Evolutionary conservation across 2,888 invertebrate genomes (phyloP), one percentile per base, ranked within the genome.

Genomic region (Drosophila yooni): DNA sequence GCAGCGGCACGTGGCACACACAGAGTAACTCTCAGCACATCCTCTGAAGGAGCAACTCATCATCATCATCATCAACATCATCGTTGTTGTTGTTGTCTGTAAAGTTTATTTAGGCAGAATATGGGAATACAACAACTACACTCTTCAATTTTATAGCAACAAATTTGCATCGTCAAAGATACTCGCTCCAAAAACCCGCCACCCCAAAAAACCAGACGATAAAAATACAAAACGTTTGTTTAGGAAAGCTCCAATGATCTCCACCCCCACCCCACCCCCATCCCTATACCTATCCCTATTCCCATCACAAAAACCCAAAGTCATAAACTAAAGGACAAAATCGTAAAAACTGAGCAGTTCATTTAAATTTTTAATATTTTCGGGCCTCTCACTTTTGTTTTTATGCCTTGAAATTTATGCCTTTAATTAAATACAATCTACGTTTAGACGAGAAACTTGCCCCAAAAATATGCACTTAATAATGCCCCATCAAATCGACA

Each of bases 71-170:
- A 72, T 88, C 46, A 46, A 21, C 89, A 88, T 86, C 85, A 85
- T 85, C 88, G 21, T 46, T 21, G 46, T 7, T 46, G 13, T 46
- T 74, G 88, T 79, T 69, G 82, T 82, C 85, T 86, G 85, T 86
- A 90, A 86, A 86, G 85, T 86, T 86, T 86, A 86, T 86, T 86
- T 86, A 86, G 85, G 90, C 86, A 88, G 46, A 46, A 46, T 46
- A 25, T 46, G 46, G 46, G 46, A 46, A 82, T 71, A 64, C 74
- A 64, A 59, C 62, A 65, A 83, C 83, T 87, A 82, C 88, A 89
- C 90, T 86, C 85, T 90, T 86, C 90, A 86, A 86, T 86, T 90
- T 86, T 90, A 86, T 86, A 90, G 85, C 85, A 90, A 86, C 85
- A 86, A 86, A 86, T 86, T 86, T 86, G 85, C 85, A 86, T 86